Evolutionary conservation across 1,140 invertebrate genomes (phyloP), one percentile per base, ranked within the genome.

Genomic region (Zaprionus lachaisei): DNA sequence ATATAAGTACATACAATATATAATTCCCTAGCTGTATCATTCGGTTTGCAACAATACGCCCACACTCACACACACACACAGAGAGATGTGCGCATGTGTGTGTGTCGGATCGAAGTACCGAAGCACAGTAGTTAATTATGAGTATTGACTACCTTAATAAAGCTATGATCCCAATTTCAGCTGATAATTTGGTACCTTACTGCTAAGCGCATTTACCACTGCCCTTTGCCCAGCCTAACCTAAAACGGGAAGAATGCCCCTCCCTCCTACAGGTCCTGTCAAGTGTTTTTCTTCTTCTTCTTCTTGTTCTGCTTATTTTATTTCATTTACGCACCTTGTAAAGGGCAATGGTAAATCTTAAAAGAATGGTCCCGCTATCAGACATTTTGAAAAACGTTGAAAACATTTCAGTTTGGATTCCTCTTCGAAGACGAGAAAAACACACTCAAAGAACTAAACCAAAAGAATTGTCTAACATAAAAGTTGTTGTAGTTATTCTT

Each of bases 91-190:
- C 17, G 54, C 49, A 15, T 57, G 37, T 37, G 20, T 47, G 28
- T 63, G 66, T 68, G 47, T 28, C 51, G 63, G 64, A 24, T 28
- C 49, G 57, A 34, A 34, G 67, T 38, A 57, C 47, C 68, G 47
- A 72, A 65, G 51, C 76, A 67, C 70, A 77, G 74, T 77, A 67
- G 68, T 68, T 75, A 51, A 34, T 80, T 87, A 87, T 72, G 70
- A 80, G 89, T 89, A 90, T 91, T 76, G 82, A 92, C 92, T 92
- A 92, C 87, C 92, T 93, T 93, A 92, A 93, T 93, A 93, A 93
- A 93, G 92, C 92, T 93, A 93, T 93, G 92, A 92, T 93, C 92
- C 92, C 92, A 93, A 93, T 93, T 91, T 93, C 92, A 93, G 92
- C 92, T 93, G 92, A 93, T 93, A 93, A 92, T 92, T 81, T 93